Base-by-base conservation (phyloP, 2,888 invertebrate genomes). In the Eupithecia abbreviata region DNA sequence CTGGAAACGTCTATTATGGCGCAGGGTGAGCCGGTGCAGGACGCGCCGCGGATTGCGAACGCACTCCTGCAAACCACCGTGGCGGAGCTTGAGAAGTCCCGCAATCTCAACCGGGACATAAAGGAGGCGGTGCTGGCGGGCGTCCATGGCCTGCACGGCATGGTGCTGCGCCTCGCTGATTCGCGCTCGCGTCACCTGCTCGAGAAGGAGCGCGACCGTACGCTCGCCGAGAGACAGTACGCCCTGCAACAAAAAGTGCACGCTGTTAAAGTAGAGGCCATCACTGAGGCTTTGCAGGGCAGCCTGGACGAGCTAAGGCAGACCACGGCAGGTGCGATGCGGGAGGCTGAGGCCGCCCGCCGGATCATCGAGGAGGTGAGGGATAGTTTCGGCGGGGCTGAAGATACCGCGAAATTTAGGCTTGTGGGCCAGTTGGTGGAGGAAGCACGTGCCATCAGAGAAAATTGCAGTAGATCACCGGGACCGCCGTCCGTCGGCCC, bases 71-170 rank as follows among this genome's bases (percentile, higher is more conserved):
- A 30, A 13, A n/a, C 6, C 6, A 62, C 62, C 0, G n/a, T 62
- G 18, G 62, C n/a, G 62, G 62, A 62, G 30, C 62, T 62, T 5
- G 18, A 62, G 9, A 62, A 62, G 62, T 62, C 62, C 2, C 62
- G 62, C 9, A 62, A 62, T 7, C 6, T 62, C 5, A 18, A n/a
- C 7, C 18, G 62, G 3, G 62, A 70, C 70, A 51, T 70, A 12
- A 70, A 51, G 51, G 70, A 70, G 51, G 18, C 70, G 15, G 51
- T 70, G 51, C 70, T 70, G 30, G 51, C 51, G 41, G 51, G 70
- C 2, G 5, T 70, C 12, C 18, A 51, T 5, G 55, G 70, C 0
- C 70, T 70, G 41, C 41, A 70, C 41, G 70, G 5, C 12, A 55
- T 70, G 51, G 51, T 70, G 15, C 51, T 70, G 41, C 70, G 70